phyloP scores from a whole-genome alignment of 2,888 invertebrate species.

The Diaphora mendica region DNA sequence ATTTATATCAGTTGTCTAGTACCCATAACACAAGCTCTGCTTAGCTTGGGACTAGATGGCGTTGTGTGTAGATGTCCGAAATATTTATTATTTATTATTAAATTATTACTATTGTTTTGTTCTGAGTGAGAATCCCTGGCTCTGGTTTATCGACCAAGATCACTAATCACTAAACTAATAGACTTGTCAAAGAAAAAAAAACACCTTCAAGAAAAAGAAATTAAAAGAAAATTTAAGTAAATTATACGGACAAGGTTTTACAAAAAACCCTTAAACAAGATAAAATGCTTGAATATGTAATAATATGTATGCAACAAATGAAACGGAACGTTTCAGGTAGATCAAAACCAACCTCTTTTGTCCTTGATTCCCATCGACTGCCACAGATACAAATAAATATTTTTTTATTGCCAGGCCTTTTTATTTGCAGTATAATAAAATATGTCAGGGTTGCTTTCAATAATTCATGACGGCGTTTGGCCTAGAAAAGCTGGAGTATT shows the following conservation, averaged over 20 bases:
- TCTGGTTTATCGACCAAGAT: background rate
- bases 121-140: no score
- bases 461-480: slow-evolving; percentile 29
- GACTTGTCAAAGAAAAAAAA: no score
- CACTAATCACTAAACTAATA: background rate
- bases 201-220: no score
- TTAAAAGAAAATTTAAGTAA: background rate
- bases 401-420: background rate
- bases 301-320: background rate
- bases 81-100: no score
- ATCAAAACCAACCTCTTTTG: background rate
- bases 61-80: no score
- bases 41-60: no score
- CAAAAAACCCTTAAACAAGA: no score
- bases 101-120: no score
- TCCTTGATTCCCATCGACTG: slow-evolving; percentile 1
- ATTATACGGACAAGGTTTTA: background rate
- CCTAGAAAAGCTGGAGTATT: background rate
- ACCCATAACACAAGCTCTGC: no score
- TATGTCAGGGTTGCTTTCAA: slow-evolving; percentile 38
- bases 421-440: slow-evolving; percentile 25
- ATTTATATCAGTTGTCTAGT: no score
- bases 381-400: background rate
- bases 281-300: background rate
- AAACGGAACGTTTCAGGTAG: background rate